These are phyloP conservation scores for Drosophila pseudotalamancana DNA, from an alignment of 2,888 invertebrate genomes.

Conservation along the genomic window DNA sequence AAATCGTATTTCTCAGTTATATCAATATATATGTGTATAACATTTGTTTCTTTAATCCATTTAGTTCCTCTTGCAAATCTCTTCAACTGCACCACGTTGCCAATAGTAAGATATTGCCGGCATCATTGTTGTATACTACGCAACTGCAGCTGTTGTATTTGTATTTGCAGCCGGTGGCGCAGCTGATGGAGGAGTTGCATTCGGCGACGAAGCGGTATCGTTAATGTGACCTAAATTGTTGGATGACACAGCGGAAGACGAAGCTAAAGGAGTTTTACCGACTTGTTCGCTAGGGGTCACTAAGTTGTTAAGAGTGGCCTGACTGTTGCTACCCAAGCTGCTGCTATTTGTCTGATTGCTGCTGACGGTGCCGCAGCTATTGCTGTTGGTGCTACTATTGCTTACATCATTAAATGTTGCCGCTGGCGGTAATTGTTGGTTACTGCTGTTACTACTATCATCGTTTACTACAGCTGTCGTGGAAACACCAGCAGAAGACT, in stretches of 20 bases:
- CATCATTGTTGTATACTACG: constrained; percentile 83
- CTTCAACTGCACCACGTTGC: constrained; percentile 50
- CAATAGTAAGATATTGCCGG: constrained; percentile 73
- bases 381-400: constrained; percentile 83
- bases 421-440: constrained; percentile 76
- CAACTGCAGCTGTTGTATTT: constrained; percentile 84
- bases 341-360: constrained; percentile 79
- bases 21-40: constrained; percentile 11
- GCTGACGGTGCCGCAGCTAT: constrained; percentile 81
- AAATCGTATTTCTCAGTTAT: constrained; percentile 6
- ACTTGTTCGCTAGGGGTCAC: constrained; percentile 43
- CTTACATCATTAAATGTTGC: constrained; percentile 81
- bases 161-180: constrained; percentile 72
- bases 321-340: constrained; percentile 69
- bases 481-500: constrained; percentile 13
- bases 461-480: constrained; percentile 59
- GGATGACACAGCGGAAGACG: constrained; percentile 28
- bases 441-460: constrained; percentile 79
- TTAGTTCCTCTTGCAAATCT: constrained; percentile 36
- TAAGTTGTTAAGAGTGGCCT: constrained; percentile 46
- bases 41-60: constrained; percentile 9
- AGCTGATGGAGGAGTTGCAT: constrained; percentile 59
- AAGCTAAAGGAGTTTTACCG: constrained; percentile 43
- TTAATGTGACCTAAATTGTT: constrained; percentile 41
- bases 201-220: constrained; percentile 36